These are phyloP conservation scores for Drosophila kuntzei DNA, from an alignment of 2,888 invertebrate species.

Conservation along the genomic window DNA sequence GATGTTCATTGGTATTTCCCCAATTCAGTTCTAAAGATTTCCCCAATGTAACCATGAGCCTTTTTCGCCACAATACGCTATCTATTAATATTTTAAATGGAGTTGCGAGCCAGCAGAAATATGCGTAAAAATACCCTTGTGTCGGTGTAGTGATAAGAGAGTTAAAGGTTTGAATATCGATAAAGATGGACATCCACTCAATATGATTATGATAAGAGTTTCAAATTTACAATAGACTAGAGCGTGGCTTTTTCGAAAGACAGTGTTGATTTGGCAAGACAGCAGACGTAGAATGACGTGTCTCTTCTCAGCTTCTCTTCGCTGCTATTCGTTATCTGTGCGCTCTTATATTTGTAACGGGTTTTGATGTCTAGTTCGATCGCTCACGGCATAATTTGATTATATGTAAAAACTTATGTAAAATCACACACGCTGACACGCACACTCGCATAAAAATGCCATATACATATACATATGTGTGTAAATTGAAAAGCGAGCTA, in stretches of 20 bases:
- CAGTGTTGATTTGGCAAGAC: slow-evolving; percentile 62
- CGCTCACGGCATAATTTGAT: slow-evolving; percentile 53
- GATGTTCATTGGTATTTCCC: too few relatives aligned
- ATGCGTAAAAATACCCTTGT: background rate
- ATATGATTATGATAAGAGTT: slow-evolving; percentile 57
- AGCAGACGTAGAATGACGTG: slow-evolving; percentile 56
- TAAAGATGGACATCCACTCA: slow-evolving; percentile 26
- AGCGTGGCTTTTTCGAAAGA: slow-evolving; percentile 60
- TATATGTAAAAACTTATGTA: slow-evolving; percentile 38
- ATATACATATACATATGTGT: background rate
- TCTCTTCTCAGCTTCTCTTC: slow-evolving; percentile 38
- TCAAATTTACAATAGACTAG: slow-evolving; percentile 42
- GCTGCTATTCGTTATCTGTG: slow-evolving; percentile 27
- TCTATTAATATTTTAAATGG: background rate
- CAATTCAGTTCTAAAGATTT: background rate
- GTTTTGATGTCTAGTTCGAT: slow-evolving; percentile 54
- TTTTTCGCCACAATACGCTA: background rate
- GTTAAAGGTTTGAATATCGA: slow-evolving; percentile 21
- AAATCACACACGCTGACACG: slow-evolving; percentile 27
- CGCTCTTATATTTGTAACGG: slow-evolving; percentile 64
- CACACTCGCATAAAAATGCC: background rate
- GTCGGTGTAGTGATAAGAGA: slow-evolving; percentile 11
- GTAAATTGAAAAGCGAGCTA: slow-evolving; percentile 27
- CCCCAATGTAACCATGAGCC: background rate
- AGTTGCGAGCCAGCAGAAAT: background rate